Base-by-base conservation (phyloP, 2,113 vertebrate species). In the Nipponia nippon region DNA sequence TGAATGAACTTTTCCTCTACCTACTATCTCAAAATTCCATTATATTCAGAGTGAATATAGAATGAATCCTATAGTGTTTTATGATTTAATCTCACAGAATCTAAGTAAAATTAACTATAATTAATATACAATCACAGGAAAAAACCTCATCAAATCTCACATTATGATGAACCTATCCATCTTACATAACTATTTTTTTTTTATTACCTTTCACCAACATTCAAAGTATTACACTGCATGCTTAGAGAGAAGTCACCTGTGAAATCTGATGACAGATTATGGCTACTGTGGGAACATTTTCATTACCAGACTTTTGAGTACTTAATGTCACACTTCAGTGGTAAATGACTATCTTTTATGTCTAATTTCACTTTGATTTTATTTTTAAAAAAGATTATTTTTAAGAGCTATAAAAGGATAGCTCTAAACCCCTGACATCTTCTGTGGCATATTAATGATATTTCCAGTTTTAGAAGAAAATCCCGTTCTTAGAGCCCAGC, bases 241-340 rank as follows among this genome's bases (percentile, higher is more conserved):
- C 73, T 96, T 47, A 85, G 69, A 88, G 73, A 87, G 56, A 94
- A 93, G 52, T 87, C 84, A 93, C 23, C 91, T 91, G 89, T 96
- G 94, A 96, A 96, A 94, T 93, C n/a, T 56, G 32, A 94, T 87
- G 77, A 93, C 46, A 93, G 53, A 65, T 91, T 95, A 95, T 46
- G 73, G 49, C 65, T 96, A 76, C 93, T 87, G 27, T 89, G 96
- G 95, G 94, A 97, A 85, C 49, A 89, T 56, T 95, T 91, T 52
- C 61, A 89, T 93, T 91, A 82, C 40, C 32, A 30, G 86, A 82
- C 65, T 58, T 93, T 27, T 72, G 70, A 89, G 73, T 67, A 85
- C 61, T 95, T 96, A 95, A 95, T 87, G 94, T 91, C 81, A 93
- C 61, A 93, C 44, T 91, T 89, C 89, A 79, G 5, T 61, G 52